These are phyloP conservation scores for Lethenteron reissneri DNA, from an alignment of 2,113 vertebrate genomes.

Conservation along the genomic window DNA sequence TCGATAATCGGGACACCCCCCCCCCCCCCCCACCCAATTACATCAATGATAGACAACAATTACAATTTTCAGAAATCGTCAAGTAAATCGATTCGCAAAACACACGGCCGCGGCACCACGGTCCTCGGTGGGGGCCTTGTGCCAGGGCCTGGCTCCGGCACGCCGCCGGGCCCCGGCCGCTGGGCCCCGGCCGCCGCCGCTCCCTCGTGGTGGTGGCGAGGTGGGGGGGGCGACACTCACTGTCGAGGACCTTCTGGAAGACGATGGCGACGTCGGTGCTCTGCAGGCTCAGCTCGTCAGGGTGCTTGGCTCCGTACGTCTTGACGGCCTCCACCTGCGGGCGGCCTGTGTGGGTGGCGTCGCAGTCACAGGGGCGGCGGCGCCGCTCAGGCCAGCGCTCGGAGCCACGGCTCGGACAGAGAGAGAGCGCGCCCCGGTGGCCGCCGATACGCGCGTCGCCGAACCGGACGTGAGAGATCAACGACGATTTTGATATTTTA, in stretches of 20 bases:
- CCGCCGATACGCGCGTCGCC: too few species aligned
- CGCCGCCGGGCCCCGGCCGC: not conserved
- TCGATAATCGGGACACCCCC: too few species aligned
- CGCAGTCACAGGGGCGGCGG: too few species aligned
- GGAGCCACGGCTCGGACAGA: too few species aligned
- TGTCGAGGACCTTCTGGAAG: not conserved
- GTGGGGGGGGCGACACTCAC: not conserved
- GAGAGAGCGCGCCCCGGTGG: too few species aligned
- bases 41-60: too few species aligned
- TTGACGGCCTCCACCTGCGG: conserved; percentile 58
- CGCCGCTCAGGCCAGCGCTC: too few species aligned
- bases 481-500: too few species aligned
- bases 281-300: conserved; percentile 53
- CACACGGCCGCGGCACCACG: not conserved
- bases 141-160: not conserved
- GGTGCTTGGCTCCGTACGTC: conserved; percentile 48
- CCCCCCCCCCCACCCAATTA: too few species aligned
- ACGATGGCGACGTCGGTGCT: conserved; percentile 51
- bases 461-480: too few species aligned
- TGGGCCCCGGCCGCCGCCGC: not conserved
- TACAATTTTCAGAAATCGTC: not conserved
- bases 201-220: not conserved
- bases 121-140: not conserved
- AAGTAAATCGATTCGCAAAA: not conserved
- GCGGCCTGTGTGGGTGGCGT: conserved; percentile 18